Percentiles rank a stretch among this genome's conserved stretches.
phyloP scores from a whole-genome alignment of 2,797 vertebrate genomes.

The Discoglossus pictus region DNA sequence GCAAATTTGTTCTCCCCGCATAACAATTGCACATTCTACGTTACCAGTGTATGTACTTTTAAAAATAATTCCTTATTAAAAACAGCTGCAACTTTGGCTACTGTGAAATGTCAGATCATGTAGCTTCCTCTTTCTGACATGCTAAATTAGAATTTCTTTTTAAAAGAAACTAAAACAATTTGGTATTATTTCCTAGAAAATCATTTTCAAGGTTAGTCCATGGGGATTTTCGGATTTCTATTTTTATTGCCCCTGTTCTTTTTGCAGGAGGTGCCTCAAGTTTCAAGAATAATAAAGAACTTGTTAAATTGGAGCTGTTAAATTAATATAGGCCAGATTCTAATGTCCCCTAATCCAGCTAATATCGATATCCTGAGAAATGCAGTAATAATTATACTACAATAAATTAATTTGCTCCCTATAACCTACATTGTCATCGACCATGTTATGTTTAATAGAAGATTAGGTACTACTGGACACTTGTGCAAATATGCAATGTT shows the following conservation, averaged over 20 bases:
- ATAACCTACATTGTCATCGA: too few relatives aligned
- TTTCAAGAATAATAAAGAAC: too few relatives aligned
- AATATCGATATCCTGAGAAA: too few relatives aligned
- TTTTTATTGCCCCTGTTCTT: not conserved
- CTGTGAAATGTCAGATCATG: constrained; percentile 42
- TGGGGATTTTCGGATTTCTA: constrained; percentile 6
- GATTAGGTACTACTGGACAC: too few relatives aligned
- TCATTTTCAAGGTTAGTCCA: constrained; percentile 2
- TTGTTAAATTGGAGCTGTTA: too few relatives aligned
- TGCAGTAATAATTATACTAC: too few relatives aligned
- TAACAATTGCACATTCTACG: constrained; percentile 38
- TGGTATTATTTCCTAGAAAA: constrained; percentile 28
- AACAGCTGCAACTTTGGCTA: constrained; percentile 45
- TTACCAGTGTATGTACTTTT: constrained; percentile 33
- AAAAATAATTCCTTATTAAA: constrained; percentile 42
- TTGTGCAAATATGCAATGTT: too few relatives aligned
- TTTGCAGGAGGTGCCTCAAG: too few relatives aligned
- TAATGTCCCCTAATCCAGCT: too few relatives aligned
- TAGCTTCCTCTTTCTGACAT: constrained; percentile 44
- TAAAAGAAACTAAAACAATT: constrained; percentile 30
- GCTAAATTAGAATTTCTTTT: constrained; percentile 30
- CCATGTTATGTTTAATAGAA: too few relatives aligned
- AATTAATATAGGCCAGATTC: too few relatives aligned
- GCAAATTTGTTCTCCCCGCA: constrained; percentile 43
- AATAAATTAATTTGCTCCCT: too few relatives aligned